Conservation (phyloP, 2,113 vertebrate genomes). For the Prionailurus viverrinus region DNA sequence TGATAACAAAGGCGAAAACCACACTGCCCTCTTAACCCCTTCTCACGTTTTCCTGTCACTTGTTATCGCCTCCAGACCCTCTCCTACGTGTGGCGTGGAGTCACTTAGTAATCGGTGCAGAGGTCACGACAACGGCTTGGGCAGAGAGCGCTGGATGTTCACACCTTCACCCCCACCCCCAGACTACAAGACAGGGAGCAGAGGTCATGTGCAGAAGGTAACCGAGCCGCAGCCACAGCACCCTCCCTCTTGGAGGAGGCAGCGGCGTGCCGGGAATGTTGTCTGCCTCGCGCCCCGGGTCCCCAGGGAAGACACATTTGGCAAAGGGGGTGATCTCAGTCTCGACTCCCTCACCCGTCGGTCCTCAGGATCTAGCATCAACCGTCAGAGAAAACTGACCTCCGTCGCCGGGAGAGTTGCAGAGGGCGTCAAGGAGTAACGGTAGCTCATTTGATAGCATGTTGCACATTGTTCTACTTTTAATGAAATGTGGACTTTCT, state of each 20-base stretch:
- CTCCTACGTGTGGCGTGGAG: not conserved
- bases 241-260: not conserved
- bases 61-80: not conserved
- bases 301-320: not conserved
- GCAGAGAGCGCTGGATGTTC: not conserved
- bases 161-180: not conserved
- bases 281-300: not conserved
- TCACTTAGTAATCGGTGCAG: not conserved
- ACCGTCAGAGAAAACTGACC: not conserved
- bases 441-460: not conserved
- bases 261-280: not conserved
- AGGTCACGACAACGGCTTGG: not conserved
- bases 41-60: slow-evolving; percentile 52
- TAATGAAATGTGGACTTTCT: not conserved
- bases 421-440: not conserved
- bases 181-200: not conserved
- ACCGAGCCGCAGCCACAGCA: not conserved
- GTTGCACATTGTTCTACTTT: not conserved
- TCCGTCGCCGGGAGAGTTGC: not conserved
- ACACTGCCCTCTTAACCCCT: not conserved
- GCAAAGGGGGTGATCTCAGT: not conserved
- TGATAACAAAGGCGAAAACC: slow-evolving; percentile 15
- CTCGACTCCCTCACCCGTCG: not conserved
- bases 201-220: not conserved
- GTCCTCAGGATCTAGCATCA: not conserved